Base-by-base conservation (phyloP, 2,888 invertebrate genomes). In the Drosophila heteroneura region DNA sequence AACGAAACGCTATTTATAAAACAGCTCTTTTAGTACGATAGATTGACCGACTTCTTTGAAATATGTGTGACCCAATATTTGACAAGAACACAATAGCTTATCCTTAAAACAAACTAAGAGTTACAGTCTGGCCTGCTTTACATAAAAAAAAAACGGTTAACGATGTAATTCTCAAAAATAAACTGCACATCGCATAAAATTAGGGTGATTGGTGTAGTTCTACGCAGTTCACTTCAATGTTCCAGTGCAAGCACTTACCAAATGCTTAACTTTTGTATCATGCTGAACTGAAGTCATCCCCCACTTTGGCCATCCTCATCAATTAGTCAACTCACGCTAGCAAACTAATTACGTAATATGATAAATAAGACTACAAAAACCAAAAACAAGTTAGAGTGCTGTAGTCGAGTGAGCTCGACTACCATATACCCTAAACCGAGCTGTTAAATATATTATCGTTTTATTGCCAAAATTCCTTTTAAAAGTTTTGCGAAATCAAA, bases 311-410 rank as follows among this genome's bases (percentile, higher is more conserved):
- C 37, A 68, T 10, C 19, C 28, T 47, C 64, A 58, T 76, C 79
- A 79, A 79, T 81, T 77, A 81, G 77, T 73, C 77, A 73, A 66
- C 66, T 58, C 69, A 76, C 74, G 53, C 53, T 49, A 44, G 26
- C 58, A 28, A 69, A 68, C 81, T 81, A 72, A 81, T 81, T 81
- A 74, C 70, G 69, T 69, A 66, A 63, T 71, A 71, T 76, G 67
- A 67, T 68, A 82, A 67, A 76, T 68, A 71, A 61, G 59, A 69
- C 58, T 52, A 59, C 28, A 51, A 66, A 58, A 53, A 51, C 19
- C 37, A n/a, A 52, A 61, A 19, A 44, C 1, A 33, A n/a, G 6
- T 10, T 12, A 22, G 9, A 30, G 39, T 7, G 14, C 52, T 47
- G 9, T 26, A 47, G 7, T 14, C 26, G 16, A 26, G 14, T 26